Evolutionary conservation across 1,140 invertebrate genomes (phyloP), one percentile per base, ranked within the genome.

Genomic region (Drosophila sproati): DNA sequence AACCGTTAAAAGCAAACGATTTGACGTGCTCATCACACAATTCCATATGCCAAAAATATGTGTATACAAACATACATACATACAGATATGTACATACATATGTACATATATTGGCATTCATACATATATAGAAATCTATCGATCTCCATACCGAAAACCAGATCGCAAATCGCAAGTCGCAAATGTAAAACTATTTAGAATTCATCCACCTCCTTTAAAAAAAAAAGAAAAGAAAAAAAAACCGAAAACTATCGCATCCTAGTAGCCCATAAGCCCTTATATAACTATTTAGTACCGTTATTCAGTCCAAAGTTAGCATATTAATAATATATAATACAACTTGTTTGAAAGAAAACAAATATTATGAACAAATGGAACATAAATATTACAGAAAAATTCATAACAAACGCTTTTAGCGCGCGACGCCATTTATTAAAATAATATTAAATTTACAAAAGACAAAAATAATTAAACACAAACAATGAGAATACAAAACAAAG

Each of bases 361-460:
- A 52, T 47, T 47, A 61, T 39, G 50, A 55, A 55, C 32, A 37
- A 10, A 63, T 56, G 39, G 39, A 73, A 73, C 28, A 63, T 37
- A 32, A 54, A 20, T 73, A 68, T 54, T 47, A 75, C 8, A 56
- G 64, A 66, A 20, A 20, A 8, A 7, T 31, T n/a, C 34, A 48
- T 39, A 50, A 20, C 20, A 20, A 75, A 76, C 77, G 83, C 83
- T 87, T 88, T 78, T 77, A 87, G 77, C 77, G 69, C 85, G 83
- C 83, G 85, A 88, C 80, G 83, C 83, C 82, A 87, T 77, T 79
- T 79, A 87, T 82, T 73, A 83, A 67, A 69, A 73, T 77, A 76
- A 87, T 34, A 76, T 62, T 52, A 34, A 20, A 61, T 31, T 37
- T 10, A 37, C 41, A 37, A 43, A 64, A 60, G 50, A 31, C 39